phyloP scores from a whole-genome alignment of 2,888 invertebrate species.

The Cryptophagus acutangulus region DNA sequence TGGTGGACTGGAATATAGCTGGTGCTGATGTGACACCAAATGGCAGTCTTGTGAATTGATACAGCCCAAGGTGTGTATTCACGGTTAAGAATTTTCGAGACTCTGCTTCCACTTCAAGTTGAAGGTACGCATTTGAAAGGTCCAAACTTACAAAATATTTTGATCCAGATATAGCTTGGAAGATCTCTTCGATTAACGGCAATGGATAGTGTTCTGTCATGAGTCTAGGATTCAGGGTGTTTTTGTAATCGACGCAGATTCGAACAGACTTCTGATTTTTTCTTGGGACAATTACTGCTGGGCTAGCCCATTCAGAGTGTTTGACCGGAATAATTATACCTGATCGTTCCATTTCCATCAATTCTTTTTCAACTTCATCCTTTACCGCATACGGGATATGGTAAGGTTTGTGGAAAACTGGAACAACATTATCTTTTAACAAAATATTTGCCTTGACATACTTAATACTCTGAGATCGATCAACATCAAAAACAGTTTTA shows the following conservation, averaged over 20 bases:
- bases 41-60: slow-evolving; percentile 6
- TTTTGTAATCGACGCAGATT: slow-evolving; percentile 35
- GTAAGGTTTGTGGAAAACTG: neutral
- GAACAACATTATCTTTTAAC: neutral
- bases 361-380: slow-evolving; percentile 4
- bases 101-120: slow-evolving; percentile 25
- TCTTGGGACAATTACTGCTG: slow-evolving; percentile 33
- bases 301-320: slow-evolving; percentile 28
- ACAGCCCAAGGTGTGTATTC: slow-evolving; percentile 10
- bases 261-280: slow-evolving; percentile 22
- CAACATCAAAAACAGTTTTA: no score
- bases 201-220: slow-evolving; percentile 33
- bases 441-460: no score
- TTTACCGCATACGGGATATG: neutral
- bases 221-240: slow-evolving; percentile 29
- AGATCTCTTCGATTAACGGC: slow-evolving; percentile 34
- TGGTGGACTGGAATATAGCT: slow-evolving; percentile 14
- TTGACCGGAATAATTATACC: slow-evolving; percentile 21
- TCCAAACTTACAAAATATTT: slow-evolving; percentile 29
- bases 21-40: slow-evolving; percentile 12
- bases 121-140: slow-evolving; percentile 31
- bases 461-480: no score
- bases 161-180: slow-evolving; percentile 27
- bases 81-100: slow-evolving; percentile 26
- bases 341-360: neutral